Percentiles rank a stretch among this genome's conserved stretches.
Conservation (phyloP, 2,797 vertebrate species). For the Bovichtus diacanthus region DNA sequence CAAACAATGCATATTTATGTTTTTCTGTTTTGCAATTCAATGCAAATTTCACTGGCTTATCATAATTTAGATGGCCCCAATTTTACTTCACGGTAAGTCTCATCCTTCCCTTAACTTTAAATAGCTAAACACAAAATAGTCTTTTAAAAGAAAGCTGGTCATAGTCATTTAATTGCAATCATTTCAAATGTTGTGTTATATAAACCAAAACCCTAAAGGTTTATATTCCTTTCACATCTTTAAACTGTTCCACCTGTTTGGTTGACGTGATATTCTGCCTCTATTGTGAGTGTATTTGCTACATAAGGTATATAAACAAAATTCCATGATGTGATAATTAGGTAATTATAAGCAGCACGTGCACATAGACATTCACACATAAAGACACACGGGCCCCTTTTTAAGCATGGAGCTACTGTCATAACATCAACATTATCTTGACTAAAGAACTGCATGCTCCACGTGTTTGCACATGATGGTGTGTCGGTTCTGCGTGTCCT, state of each 20-base stretch:
- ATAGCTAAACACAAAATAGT: neutral
- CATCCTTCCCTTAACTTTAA: neutral
- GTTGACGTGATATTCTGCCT: neutral
- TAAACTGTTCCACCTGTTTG: neutral
- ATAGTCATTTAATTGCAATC: slow-evolving; percentile 8
- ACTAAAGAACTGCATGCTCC: slow-evolving; percentile 24
- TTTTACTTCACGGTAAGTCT: neutral
- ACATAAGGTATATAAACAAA: slow-evolving; percentile 2
- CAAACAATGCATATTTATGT: neutral
- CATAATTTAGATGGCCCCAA: neutral
- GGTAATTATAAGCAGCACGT: neutral
- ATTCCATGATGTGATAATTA: neutral
- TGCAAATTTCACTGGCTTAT: neutral
- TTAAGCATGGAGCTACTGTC: slow-evolving; percentile 9
- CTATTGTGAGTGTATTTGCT: neutral
- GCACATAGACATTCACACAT: neutral
- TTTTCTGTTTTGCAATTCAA: neutral
- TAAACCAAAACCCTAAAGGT: neutral
- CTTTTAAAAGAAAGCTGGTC: too few relatives aligned
- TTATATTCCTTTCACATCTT: neutral
- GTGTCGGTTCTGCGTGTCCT: slow-evolving; percentile 26
- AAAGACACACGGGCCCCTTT: neutral
- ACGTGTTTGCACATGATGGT: slow-evolving; percentile 16
- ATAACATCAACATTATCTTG: neutral
- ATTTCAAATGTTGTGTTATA: neutral